Percentiles rank a stretch among this genome's conserved stretches.
Evolutionary conservation across 2,113 vertebrate genomes (phyloP).

Genomic region (Muntiacus reevesi): DNA sequence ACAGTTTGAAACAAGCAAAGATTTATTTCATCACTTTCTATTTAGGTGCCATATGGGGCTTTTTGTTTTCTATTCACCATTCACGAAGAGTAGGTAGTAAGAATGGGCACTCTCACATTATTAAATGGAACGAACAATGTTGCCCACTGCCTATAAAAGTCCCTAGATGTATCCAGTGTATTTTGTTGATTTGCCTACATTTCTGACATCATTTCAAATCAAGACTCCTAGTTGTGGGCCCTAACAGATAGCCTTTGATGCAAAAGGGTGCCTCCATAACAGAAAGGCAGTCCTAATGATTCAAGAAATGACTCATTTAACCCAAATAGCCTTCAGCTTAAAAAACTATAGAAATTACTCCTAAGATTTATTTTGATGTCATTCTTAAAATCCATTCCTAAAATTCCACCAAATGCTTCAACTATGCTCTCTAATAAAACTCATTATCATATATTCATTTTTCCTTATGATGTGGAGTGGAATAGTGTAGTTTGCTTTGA

Average conservation of each 20-base stretch:
- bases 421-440: conserved; percentile 40
- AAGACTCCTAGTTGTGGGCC: neutral
- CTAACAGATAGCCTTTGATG: neutral
- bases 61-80: neutral
- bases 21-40: neutral
- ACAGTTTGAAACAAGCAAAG: neutral
- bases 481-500: neutral
- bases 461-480: neutral
- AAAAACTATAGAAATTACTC: neutral
- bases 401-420: conserved; percentile 12
- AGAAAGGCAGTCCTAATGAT: neutral
- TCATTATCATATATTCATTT: conserved; percentile 5
- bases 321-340: neutral
- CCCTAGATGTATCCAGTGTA: neutral
- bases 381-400: conserved; percentile 22
- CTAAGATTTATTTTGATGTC: neutral
- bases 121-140: neutral
- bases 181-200: neutral
- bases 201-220: neutral
- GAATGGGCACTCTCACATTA: neutral
- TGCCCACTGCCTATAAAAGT: neutral
- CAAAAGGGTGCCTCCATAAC: neutral
- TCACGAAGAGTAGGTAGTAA: neutral
- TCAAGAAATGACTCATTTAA: conserved; percentile 37
- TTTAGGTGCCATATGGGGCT: neutral